Evolutionary conservation across 1,140 invertebrate genomes (phyloP).

Genomic region (Bombyx mandarina): DNA sequence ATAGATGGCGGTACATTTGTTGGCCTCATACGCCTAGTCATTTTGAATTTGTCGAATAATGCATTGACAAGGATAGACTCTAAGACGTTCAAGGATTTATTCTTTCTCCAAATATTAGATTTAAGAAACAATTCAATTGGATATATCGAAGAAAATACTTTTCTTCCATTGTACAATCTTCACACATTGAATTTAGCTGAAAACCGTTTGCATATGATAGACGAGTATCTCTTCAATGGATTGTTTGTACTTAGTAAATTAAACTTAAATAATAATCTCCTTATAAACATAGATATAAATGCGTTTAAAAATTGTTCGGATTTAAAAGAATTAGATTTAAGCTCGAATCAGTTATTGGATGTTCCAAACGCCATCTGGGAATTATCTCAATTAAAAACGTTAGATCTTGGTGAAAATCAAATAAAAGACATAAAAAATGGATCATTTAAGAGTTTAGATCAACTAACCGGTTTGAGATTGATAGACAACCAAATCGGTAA

Average conservation of each 20-base stretch:
- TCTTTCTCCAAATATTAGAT: conserved; percentile 89
- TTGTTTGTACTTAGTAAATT: conserved; percentile 87
- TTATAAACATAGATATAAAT: conserved; percentile 81
- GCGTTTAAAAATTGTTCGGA: conserved; percentile 92
- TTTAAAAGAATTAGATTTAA: conserved; percentile 89
- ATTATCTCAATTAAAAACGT: conserved; percentile 84
- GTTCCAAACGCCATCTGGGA: conserved; percentile 88
- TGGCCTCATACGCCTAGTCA: conserved; percentile 86
- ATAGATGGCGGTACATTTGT: conserved; percentile 87
- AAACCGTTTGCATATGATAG: conserved; percentile 86
- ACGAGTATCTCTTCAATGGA: conserved; percentile 86
- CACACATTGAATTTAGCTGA: conserved; percentile 89
- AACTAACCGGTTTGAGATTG: conserved; percentile 85
- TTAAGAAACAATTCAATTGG: conserved; percentile 90
- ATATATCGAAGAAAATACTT: conserved; percentile 89
- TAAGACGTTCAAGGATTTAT: conserved; percentile 89
- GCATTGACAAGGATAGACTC: conserved; percentile 86
- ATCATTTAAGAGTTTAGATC: conserved; percentile 86
- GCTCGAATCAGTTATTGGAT: conserved; percentile 84
- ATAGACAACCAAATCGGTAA: conserved; percentile 91
- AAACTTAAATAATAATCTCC: conserved; percentile 86
- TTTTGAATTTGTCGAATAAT: conserved; percentile 90
- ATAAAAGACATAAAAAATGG: conserved; percentile 86
- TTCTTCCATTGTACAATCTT: conserved; percentile 87
- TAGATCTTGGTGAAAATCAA: conserved; percentile 90